Evolutionary conservation across 1,140 invertebrate species (phyloP).

Genomic region (Drosophila varians): DNA sequence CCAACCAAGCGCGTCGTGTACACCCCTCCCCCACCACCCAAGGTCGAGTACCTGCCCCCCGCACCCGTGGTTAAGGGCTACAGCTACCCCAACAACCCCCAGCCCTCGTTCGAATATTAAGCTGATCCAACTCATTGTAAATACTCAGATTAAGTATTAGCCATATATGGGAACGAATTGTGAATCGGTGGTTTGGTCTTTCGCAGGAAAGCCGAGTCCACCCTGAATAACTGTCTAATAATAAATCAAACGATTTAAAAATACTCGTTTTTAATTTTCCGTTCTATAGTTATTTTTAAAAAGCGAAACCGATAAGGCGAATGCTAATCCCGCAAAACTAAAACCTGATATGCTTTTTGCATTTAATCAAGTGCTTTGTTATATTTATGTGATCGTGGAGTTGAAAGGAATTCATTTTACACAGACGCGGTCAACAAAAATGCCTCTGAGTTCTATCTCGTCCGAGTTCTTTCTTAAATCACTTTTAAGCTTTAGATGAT

Average conservation of each 20-base stretch:
- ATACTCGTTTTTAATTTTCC: neutral
- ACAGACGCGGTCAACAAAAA: neutral
- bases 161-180: slow-evolving; percentile 44
- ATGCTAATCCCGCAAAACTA: neutral
- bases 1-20: slow-evolving; percentile 21
- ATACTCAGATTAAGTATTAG: slow-evolving; percentile 70
- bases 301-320: neutral
- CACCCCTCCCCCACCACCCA: slow-evolving; percentile 20
- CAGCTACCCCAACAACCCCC: slow-evolving; percentile 77
- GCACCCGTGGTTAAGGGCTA: slow-evolving; percentile 53
- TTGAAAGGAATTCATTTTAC: neutral
- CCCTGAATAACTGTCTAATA: slow-evolving; percentile 43
- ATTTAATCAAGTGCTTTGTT: neutral
- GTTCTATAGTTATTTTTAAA: neutral
- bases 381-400: neutral
- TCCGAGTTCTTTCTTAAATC: too few species aligned
- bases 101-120: slow-evolving; percentile 75
- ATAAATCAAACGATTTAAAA: slow-evolving; percentile 35
- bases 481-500: too few species aligned
- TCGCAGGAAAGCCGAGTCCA: slow-evolving; percentile 35
- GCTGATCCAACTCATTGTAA: slow-evolving; percentile 39
- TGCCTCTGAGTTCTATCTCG: neutral
- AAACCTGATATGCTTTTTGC: neutral
- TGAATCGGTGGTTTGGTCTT: slow-evolving; percentile 38
- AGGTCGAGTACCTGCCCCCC: slow-evolving; percentile 41